Conservation (phyloP, 2,797 vertebrate genomes). For the Channa striata region DNA sequence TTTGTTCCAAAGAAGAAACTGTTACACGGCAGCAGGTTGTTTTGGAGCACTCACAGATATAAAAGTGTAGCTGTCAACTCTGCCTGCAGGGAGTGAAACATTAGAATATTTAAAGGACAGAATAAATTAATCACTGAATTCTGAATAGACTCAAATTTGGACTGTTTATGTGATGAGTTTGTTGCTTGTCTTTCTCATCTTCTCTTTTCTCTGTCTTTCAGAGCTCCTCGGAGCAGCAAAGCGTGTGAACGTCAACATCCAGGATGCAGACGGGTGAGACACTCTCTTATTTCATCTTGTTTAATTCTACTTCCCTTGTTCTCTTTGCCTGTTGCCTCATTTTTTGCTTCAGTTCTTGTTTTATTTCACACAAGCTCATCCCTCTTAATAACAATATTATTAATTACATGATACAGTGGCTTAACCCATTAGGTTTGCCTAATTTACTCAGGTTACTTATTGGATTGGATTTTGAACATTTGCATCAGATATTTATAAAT, state of each 20-base stretch:
- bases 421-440: no score
- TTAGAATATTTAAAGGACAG: constrained; percentile 11
- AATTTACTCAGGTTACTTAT: no score
- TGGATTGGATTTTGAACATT: no score
- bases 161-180: constrained; percentile 19
- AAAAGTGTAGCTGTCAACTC: constrained; percentile 16
- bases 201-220: constrained; percentile 64
- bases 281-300: constrained; percentile 12
- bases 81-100: constrained; percentile 4
- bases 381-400: no score
- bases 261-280: constrained; percentile 96
- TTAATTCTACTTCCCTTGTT: background rate
- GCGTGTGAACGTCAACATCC: constrained; percentile 97
- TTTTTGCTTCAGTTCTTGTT: background rate
- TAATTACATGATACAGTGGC: no score
- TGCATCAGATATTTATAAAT: no score
- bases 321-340: background rate
- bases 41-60: constrained; percentile 10
- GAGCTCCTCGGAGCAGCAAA: constrained; percentile 97
- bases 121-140: constrained; percentile 20
- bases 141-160: constrained; percentile 7
- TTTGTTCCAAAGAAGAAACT: constrained; percentile 12
- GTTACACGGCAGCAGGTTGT: background rate
- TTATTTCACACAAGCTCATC: background rate
- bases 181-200: background rate